phyloP scores from a whole-genome alignment of 2,888 invertebrate species.

The Epistrophella euchroma region DNA sequence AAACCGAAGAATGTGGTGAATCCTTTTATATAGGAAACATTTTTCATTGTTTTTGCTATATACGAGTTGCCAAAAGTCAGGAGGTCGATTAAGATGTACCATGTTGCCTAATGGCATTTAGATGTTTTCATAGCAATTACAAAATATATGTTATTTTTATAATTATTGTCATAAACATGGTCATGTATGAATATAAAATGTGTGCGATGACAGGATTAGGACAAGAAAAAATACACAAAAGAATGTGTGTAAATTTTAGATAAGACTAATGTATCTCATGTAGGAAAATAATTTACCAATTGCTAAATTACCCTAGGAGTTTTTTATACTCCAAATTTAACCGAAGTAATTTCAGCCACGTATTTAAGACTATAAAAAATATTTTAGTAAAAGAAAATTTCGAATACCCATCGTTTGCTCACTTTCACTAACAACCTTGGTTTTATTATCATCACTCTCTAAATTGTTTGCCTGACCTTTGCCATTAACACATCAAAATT shows the following conservation, averaged over 20 bases:
- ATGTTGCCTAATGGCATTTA: slow-evolving; percentile 63
- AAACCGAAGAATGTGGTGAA: background rate
- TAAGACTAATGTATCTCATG: slow-evolving; percentile 29
- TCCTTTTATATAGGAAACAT: slow-evolving; percentile 52
- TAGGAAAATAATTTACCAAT: background rate
- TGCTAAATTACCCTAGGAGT: background rate
- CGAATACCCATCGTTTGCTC: background rate
- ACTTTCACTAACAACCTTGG: background rate
- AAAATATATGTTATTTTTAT: background rate
- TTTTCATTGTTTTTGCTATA: background rate
- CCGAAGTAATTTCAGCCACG: too few relatives aligned
- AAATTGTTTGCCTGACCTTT: background rate
- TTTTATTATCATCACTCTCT: background rate
- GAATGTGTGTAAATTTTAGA: slow-evolving; percentile 1
- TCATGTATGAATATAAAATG: slow-evolving; percentile 1
- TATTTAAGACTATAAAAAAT: too few relatives aligned
- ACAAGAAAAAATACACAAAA: background rate
- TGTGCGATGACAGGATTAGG: background rate
- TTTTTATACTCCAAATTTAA: background rate
- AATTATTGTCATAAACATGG: slow-evolving; percentile 27
- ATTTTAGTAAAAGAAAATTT: too few relatives aligned
- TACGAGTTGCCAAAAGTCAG: slow-evolving; percentile 11
- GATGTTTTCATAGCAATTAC: slow-evolving; percentile 56
- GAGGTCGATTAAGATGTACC: slow-evolving; percentile 28
- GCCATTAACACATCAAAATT: background rate